Conservation (phyloP, 2,888 invertebrate species). For the Steinernema hermaphroditum region DNA sequence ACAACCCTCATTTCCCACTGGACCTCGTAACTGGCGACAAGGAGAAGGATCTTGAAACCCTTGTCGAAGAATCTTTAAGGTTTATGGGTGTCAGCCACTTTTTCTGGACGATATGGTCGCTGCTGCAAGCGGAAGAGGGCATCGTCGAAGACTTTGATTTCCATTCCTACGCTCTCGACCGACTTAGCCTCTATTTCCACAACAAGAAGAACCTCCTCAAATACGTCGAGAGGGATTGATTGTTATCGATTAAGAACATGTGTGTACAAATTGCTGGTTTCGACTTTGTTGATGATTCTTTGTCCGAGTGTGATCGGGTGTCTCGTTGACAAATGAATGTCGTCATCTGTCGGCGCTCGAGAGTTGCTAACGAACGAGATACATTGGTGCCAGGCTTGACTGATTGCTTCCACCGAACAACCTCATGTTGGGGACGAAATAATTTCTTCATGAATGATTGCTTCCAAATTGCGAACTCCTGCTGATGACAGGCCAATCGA, state of each 20-base stretch:
- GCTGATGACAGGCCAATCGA: no score
- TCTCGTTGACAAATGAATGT: conserved; percentile 5
- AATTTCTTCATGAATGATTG: no score
- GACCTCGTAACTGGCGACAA: not conserved
- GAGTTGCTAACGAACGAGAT: not conserved
- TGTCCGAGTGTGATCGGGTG: not conserved
- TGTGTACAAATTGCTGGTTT: conserved; percentile 17
- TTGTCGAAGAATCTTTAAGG: conserved; percentile 76
- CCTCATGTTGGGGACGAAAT: no score
- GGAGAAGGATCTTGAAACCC: conserved; percentile 69
- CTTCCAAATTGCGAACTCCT: no score
- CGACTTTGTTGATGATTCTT: not conserved
- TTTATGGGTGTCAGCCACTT: conserved; percentile 86
- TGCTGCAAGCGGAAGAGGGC: conserved; percentile 61
- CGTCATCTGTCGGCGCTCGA: not conserved
- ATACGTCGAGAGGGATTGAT: conserved; percentile 4
- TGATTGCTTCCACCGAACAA: no score
- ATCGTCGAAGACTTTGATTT: conserved; percentile 20
- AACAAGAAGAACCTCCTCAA: not conserved
- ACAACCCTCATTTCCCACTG: conserved; percentile 24
- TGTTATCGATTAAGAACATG: conserved; percentile 2
- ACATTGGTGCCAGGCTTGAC: no score
- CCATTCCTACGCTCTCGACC: not conserved
- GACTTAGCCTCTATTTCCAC: conserved; percentile 10
- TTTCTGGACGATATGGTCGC: conserved; percentile 88